Percentiles rank a stretch among this genome's conserved stretches.
Evolutionary conservation across 1,140 invertebrate genomes (phyloP).

Genomic region (Wasmannia auropunctata): DNA sequence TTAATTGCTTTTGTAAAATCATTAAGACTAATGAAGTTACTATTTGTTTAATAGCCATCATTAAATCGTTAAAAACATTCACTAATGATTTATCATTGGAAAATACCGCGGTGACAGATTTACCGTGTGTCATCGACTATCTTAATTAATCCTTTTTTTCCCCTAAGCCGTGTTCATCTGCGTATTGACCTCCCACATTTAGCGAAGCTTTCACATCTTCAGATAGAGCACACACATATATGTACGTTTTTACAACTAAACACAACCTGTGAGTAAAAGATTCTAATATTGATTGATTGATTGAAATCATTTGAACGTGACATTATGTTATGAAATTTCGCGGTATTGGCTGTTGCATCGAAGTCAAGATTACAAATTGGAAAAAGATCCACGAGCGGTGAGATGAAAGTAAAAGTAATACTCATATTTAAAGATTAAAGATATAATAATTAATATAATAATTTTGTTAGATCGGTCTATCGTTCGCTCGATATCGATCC

Average conservation of each 20-base stretch:
- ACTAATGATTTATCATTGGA: neutral
- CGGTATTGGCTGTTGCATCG: neutral
- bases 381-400: neutral
- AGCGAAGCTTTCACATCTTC: neutral
- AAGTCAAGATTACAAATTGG: neutral
- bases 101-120: neutral
- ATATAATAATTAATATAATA: slow-evolving; percentile 16
- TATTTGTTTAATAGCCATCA: slow-evolving; percentile 5
- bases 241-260: neutral
- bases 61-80: slow-evolving; percentile 12
- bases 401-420: slow-evolving; percentile 33
- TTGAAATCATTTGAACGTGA: neutral
- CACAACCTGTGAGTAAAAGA: neutral
- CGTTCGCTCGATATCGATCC: neutral
- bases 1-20: slow-evolving; percentile 30
- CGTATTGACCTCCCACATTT: neutral
- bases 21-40: neutral
- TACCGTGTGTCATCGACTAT: slow-evolving; percentile 17
- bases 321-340: neutral
- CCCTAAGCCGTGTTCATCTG: neutral
- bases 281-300: neutral
- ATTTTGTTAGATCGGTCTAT: neutral
- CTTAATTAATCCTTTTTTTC: slow-evolving; percentile 8
- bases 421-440: slow-evolving; percentile 7
- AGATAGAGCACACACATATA: neutral